A percentile compares a stretch with the other conserved stretches of the same genome.
Conservation (phyloP, 64 coral and sea anemone species). For the Actinia tenebrosa region DNA sequence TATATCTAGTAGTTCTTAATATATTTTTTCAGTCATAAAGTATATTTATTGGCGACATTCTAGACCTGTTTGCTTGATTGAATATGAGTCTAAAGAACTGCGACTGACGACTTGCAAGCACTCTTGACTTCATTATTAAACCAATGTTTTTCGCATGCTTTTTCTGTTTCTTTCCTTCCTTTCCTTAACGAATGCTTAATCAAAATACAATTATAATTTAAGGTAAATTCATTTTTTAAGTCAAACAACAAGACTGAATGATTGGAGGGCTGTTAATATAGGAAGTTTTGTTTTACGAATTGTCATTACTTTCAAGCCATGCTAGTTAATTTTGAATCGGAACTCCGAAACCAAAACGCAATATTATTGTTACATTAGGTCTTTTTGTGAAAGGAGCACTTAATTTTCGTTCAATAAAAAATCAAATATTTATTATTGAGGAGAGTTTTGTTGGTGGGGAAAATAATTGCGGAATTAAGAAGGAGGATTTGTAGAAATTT, state of each 20-base stretch:
- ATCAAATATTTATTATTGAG: background rate
- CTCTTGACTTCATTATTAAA: too few species aligned
- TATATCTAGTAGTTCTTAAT: too few species aligned
- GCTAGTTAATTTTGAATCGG: background rate
- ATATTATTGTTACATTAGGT: background rate
- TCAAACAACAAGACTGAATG: background rate
- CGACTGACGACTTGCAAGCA: too few species aligned
- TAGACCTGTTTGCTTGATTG: too few species aligned
- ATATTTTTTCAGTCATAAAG: too few species aligned
- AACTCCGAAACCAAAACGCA: background rate
- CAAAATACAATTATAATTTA: background rate
- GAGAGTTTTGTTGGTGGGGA: background rate
- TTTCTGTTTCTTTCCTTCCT: background rate
- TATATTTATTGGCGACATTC: too few species aligned
- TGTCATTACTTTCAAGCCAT: background rate
- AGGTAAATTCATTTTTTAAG: background rate
- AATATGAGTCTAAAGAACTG: too few species aligned
- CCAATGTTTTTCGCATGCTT: background rate
- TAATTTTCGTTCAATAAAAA: background rate
- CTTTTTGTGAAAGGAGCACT: background rate
- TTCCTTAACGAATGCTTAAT: background rate
- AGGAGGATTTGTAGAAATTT: background rate
- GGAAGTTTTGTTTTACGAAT: background rate
- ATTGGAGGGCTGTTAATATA: background rate
- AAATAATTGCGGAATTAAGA: background rate